A percentile compares a stretch with the other conserved stretches of the same genome.
Conservation (phyloP, 2,888 invertebrate species). For the Nomada ferruginata region DNA sequence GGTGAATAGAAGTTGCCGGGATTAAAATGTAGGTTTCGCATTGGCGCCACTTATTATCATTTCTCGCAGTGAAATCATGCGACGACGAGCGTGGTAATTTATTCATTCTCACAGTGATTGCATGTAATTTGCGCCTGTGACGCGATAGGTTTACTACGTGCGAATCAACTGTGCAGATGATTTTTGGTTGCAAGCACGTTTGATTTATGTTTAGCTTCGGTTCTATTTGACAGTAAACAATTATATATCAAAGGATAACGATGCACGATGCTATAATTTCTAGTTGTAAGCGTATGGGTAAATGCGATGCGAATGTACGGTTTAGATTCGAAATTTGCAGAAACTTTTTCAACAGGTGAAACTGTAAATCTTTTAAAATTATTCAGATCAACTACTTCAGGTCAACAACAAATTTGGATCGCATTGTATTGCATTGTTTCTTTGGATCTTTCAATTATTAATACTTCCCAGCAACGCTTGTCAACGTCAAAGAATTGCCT, state of each 20-base stretch:
- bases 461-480: too few species aligned
- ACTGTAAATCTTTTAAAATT: background rate
- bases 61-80: constrained; percentile 25
- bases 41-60: background rate
- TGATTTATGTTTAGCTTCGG: background rate
- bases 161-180: constrained; percentile 16
- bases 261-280: background rate
- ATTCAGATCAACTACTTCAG: background rate
- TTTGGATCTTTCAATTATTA: too few species aligned
- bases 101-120: constrained; percentile 1
- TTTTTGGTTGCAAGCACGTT: constrained; percentile 54
- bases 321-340: background rate
- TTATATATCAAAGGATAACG: background rate
- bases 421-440: too few species aligned
- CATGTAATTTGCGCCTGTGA: background rate
- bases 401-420: too few species aligned
- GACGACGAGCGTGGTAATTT: background rate
- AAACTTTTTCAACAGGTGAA: too few species aligned
- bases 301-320: constrained; percentile 28
- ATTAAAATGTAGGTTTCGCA: background rate
- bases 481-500: too few species aligned
- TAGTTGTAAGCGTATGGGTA: constrained; percentile 6
- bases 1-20: background rate
- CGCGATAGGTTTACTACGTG: background rate
- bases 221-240: constrained; percentile 7